Evolutionary conservation across 2,113 vertebrate genomes (phyloP).

Genomic region (Scomber colias): DNA sequence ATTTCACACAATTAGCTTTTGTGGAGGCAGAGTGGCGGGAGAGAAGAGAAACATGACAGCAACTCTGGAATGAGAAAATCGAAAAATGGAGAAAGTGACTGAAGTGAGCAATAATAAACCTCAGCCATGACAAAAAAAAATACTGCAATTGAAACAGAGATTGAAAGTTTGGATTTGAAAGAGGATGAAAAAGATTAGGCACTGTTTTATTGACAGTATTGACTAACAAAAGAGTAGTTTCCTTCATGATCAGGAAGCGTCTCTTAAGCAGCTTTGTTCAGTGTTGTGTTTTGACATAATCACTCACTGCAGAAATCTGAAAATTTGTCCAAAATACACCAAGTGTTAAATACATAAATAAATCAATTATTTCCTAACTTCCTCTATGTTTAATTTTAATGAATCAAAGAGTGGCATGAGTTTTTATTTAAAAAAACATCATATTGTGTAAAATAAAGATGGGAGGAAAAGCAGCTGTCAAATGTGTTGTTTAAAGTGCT

Average conservation of each 20-base stretch:
- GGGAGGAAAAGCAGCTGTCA: not conserved
- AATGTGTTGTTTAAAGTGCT: not conserved
- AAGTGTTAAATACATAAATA: not conserved
- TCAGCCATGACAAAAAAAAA: conserved; percentile 18
- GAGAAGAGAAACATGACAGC: conserved; percentile 61
- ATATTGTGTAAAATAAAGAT: not conserved
- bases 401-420: not conserved
- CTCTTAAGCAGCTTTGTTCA: conserved; percentile 18
- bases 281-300: conserved; percentile 1
- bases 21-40: conserved; percentile 58
- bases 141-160: conserved; percentile 33
- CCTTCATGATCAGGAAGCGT: conserved; percentile 23
- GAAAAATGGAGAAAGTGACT: conserved; percentile 45
- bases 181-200: conserved; percentile 16
- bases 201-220: conserved; percentile 38
- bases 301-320: not conserved
- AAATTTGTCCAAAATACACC: not conserved
- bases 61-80: conserved; percentile 64
- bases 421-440: not conserved
- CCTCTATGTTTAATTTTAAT: not conserved
- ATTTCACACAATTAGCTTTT: conserved; percentile 78
- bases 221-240: conserved; percentile 11
- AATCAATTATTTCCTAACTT: not conserved
- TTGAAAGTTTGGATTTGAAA: conserved; percentile 41
- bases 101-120: conserved; percentile 56